Conservation (phyloP, 2,888 invertebrate species). For the Brenthis hecate region DNA sequence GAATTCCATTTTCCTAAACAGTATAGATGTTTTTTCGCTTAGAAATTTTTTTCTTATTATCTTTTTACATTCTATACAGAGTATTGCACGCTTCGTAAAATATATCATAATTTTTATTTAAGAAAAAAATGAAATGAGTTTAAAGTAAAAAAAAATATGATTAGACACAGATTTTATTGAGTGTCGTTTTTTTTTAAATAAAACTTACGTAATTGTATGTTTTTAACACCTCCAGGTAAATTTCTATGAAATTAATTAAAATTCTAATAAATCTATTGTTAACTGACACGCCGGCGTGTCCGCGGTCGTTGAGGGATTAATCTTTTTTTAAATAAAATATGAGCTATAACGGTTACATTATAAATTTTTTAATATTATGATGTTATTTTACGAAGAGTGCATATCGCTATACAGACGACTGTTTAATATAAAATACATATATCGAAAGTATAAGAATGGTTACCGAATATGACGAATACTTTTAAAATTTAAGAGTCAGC, state of each 20-base stretch:
- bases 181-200: too few relatives aligned
- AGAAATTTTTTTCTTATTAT: constrained; percentile 39
- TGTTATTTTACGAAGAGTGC: background rate
- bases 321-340: too few relatives aligned
- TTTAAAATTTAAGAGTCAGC: constrained; percentile 28
- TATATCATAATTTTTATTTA: background rate
- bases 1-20: constrained; percentile 54
- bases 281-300: too few relatives aligned
- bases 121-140: background rate
- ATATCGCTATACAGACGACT: constrained; percentile 3
- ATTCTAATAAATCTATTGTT: too few relatives aligned
- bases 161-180: too few relatives aligned
- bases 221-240: too few relatives aligned
- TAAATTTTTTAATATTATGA: background rate
- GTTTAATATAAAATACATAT: constrained; percentile 12
- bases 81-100: background rate
- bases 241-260: too few relatives aligned
- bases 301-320: too few relatives aligned
- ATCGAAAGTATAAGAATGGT: background rate
- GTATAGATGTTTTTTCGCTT: constrained; percentile 43
- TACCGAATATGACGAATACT: background rate
- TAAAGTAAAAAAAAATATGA: background rate
- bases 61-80: constrained; percentile 33
- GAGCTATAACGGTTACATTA: background rate
- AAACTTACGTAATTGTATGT: too few relatives aligned